A percentile compares a stretch with the other conserved stretches of the same genome.
These are phyloP conservation scores for Myiozetetes cayanensis DNA, from an alignment of 2,113 vertebrate genomes.

Conservation along the genomic window DNA sequence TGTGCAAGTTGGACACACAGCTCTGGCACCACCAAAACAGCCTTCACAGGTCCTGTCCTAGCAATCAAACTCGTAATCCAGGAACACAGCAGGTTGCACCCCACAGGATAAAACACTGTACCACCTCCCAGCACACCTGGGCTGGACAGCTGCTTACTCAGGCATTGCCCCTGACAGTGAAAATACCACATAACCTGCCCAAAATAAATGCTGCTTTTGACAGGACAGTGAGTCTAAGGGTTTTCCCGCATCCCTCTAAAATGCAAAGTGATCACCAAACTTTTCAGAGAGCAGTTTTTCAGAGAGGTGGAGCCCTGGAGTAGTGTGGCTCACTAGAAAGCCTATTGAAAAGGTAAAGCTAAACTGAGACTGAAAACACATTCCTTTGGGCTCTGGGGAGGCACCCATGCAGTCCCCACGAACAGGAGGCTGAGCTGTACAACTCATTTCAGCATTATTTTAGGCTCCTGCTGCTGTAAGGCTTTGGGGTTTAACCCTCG, in stretches of 20 bases:
- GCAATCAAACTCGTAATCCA: not conserved
- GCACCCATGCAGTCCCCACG: not conserved
- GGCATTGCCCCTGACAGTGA: not conserved
- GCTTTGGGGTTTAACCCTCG: not conserved
- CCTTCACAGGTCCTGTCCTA: too few species aligned
- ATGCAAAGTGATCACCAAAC: not conserved
- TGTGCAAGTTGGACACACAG: not conserved
- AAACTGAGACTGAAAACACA: not conserved
- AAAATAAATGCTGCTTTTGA: not conserved
- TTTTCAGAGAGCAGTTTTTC: not conserved
- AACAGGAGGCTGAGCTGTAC: not conserved
- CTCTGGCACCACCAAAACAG: not conserved
- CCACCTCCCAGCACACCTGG: not conserved
- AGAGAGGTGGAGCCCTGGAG: not conserved
- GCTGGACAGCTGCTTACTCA: not conserved
- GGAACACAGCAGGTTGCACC: not conserved
- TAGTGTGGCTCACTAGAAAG: not conserved
- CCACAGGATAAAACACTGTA: not conserved
- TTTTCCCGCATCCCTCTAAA: not conserved
- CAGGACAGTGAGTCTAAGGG: not conserved
- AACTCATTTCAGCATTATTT: not conserved
- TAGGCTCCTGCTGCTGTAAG: not conserved
- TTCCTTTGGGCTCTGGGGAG: not conserved
- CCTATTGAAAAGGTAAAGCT: not conserved
- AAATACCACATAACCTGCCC: not conserved